A percentile compares a stretch with the other conserved stretches of the same genome.
phyloP scores from a whole-genome alignment of 2,113 vertebrate genomes.

The Macquaria australasica region DNA sequence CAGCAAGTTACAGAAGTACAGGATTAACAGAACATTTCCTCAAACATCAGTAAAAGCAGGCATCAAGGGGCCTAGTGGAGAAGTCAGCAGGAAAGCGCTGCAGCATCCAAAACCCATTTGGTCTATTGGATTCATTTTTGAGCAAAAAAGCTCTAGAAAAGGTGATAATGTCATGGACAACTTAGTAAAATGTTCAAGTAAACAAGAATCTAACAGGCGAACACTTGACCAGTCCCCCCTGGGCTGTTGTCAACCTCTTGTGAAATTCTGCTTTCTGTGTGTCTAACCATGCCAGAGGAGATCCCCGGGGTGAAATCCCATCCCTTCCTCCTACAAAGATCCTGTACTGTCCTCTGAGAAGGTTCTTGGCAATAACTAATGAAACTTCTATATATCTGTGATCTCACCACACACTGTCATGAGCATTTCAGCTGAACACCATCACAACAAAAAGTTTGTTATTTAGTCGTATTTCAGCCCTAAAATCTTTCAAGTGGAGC shows the following conservation, averaged over 20 bases:
- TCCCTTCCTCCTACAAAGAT: conserved; percentile 4
- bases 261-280: conserved; percentile 65
- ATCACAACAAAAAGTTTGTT: neutral
- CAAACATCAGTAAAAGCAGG: conserved; percentile 46
- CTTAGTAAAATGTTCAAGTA: conserved; percentile 12
- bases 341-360: conserved; percentile 6
- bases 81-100: neutral
- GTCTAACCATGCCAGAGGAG: conserved; percentile 45
- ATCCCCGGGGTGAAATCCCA: conserved; percentile 48
- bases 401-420: neutral
- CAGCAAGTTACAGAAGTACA: conserved; percentile 3
- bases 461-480: no score
- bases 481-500: neutral
- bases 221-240: conserved; percentile 15
- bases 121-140: conserved; percentile 22
- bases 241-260: conserved; percentile 40
- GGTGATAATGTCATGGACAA: conserved; percentile 13
- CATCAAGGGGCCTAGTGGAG: conserved; percentile 67
- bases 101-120: neutral
- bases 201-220: conserved; percentile 5
- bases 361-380: neutral
- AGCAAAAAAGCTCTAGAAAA: neutral
- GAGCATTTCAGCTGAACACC: neutral
- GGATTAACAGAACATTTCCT: conserved; percentile 30
- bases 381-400: neutral